Conservation (phyloP, 2,888 invertebrate species). For the Aleiodes leptofemur region DNA sequence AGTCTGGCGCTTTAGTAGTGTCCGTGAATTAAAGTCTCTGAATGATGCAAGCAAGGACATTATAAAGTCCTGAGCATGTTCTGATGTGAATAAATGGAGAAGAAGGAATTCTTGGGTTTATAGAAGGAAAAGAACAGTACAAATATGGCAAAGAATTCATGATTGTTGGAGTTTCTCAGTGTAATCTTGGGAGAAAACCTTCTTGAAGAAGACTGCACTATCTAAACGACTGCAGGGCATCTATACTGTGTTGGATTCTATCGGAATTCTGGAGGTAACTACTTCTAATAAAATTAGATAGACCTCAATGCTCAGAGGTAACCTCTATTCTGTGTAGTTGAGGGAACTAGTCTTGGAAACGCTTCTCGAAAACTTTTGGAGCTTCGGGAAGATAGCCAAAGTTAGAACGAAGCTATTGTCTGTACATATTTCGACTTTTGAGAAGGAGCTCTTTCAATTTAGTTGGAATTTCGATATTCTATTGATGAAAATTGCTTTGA, state of each 20-base stretch:
- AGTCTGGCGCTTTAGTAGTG: slow-evolving; percentile 22
- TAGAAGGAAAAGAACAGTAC: no score
- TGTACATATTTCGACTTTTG: no score
- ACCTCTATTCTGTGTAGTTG: slow-evolving; percentile 35
- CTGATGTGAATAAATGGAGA: no score
- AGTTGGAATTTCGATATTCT: no score
- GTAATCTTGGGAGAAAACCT: slow-evolving; percentile 24
- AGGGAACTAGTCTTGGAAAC: slow-evolving; percentile 51
- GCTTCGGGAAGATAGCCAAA: slow-evolving; percentile 20
- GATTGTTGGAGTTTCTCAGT: slow-evolving; percentile 21
- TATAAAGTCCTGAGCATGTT: slow-evolving; percentile 4
- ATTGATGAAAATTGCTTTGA: no score
- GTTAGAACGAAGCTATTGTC: neutral
- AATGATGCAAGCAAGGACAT: neutral
- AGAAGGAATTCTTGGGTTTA: no score
- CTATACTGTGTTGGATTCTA: slow-evolving; percentile 13
- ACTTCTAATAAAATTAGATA: slow-evolving; percentile 56
- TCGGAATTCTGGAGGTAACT: slow-evolving; percentile 41
- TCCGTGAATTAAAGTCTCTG: neutral
- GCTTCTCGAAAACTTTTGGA: slow-evolving; percentile 23
- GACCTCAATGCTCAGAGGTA: slow-evolving; percentile 47
- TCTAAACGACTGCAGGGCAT: slow-evolving; percentile 23
- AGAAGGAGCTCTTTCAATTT: no score
- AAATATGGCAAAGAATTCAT: slow-evolving; percentile 29
- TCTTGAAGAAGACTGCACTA: slow-evolving; percentile 20